These are phyloP conservation scores for Rhombomys opimus DNA, from an alignment of 2,113 vertebrate species.

Conservation along the genomic window DNA sequence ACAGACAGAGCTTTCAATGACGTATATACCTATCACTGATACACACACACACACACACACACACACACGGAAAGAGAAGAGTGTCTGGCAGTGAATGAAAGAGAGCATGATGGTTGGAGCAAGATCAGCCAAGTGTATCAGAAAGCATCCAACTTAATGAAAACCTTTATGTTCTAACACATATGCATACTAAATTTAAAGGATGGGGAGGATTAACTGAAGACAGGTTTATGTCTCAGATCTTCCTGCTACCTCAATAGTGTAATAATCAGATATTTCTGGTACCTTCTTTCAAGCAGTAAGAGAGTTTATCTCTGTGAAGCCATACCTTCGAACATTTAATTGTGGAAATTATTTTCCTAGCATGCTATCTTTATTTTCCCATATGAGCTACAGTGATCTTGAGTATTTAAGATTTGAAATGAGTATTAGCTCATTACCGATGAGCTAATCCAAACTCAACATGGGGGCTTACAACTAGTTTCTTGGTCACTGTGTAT, in stretches of 20 bases:
- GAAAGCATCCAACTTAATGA: neutral
- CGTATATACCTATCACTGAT: neutral
- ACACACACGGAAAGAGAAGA: neutral
- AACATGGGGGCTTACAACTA: neutral
- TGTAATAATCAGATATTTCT: slow-evolving; percentile 11
- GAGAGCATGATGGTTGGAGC: neutral
- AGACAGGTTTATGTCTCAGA: neutral
- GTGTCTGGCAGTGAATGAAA: neutral
- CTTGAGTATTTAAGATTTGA: slow-evolving; percentile 7
- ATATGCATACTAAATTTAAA: slow-evolving; percentile 50
- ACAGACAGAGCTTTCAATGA: neutral
- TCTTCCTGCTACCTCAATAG: neutral
- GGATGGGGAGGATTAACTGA: neutral
- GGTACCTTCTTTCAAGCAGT: neutral
- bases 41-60: neutral
- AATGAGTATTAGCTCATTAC: neutral
- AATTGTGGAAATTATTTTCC: neutral
- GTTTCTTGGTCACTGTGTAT: neutral
- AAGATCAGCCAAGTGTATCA: neutral
- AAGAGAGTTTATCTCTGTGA: neutral
- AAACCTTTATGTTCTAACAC: neutral
- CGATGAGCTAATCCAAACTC: neutral
- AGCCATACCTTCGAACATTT: neutral
- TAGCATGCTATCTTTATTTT: neutral
- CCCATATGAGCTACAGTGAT: neutral